phyloP scores from a whole-genome alignment of 2,113 vertebrate species.

The Thermophis baileyi region DNA sequence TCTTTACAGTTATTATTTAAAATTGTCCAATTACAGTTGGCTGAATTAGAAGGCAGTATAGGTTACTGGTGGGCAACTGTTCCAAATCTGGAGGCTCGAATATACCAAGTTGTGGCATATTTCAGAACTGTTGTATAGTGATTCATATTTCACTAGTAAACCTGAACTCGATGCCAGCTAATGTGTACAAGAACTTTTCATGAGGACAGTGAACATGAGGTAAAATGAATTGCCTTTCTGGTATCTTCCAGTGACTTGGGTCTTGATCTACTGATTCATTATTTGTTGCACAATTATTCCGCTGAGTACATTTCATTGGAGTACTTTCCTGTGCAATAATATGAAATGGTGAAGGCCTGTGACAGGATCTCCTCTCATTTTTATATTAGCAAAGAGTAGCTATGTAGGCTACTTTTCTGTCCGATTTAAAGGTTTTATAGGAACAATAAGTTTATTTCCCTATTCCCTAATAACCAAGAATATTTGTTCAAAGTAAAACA shows the following conservation, averaged over 20 bases:
- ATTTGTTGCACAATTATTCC: background rate
- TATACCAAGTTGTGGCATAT: background rate
- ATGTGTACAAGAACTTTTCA: background rate
- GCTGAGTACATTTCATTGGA: background rate
- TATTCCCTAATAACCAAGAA: background rate
- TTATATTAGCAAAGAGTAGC: background rate
- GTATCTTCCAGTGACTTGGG: background rate
- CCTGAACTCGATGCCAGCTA: background rate
- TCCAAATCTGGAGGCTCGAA: background rate
- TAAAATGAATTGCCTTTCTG: background rate
- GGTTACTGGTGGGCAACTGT: background rate
- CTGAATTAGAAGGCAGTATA: background rate
- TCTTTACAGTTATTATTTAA: background rate
- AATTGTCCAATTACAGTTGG: background rate
- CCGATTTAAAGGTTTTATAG: background rate
- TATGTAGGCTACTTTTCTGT: background rate
- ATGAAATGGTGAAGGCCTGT: background rate
- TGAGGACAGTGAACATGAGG: background rate
- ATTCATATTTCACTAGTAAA: background rate
- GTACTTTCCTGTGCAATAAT: background rate
- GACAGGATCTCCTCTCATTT: background rate
- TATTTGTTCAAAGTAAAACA: background rate
- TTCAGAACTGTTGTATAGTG: background rate
- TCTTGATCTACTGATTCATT: background rate
- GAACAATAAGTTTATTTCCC: background rate